Conservation (phyloP, 2,797 vertebrate genomes). For the Notamacropus eugenii region DNA sequence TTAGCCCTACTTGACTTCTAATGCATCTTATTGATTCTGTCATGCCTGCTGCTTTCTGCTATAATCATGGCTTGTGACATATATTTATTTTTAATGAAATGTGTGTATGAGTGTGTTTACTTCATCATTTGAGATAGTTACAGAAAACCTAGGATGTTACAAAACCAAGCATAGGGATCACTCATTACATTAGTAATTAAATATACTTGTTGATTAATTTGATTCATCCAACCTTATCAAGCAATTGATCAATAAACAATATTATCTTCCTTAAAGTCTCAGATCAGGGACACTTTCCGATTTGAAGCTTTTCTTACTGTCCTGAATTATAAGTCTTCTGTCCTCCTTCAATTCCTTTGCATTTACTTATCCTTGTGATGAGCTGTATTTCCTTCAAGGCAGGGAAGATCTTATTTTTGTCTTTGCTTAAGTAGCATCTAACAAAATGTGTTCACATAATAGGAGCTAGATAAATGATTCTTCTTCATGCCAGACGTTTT, state of each 20-base stretch:
- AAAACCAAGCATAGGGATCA: conserved; percentile 53
- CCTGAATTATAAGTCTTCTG: background rate
- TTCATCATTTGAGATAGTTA: conserved; percentile 46
- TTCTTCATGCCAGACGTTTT: background rate
- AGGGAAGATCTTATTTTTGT: background rate
- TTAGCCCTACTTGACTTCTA: conserved; percentile 10
- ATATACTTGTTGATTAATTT: background rate
- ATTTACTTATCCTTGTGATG: background rate
- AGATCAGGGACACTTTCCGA: background rate
- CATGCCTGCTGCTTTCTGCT: conserved; percentile 38
- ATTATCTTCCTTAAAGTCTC: background rate
- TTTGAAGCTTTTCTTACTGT: background rate
- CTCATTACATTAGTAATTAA: background rate
- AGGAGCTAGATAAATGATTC: background rate
- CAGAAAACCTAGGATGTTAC: conserved; percentile 33
- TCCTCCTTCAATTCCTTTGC: background rate
- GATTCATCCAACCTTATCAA: background rate
- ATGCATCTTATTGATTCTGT: conserved; percentile 49
- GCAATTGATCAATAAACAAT: background rate
- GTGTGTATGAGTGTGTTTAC: background rate
- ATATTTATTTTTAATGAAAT: background rate
- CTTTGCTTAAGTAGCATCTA: background rate
- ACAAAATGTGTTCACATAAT: background rate
- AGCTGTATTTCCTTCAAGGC: background rate
- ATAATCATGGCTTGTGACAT: conserved; percentile 53